Conservation (phyloP, 1,140 invertebrate genomes). For the Megathymus violae region DNA sequence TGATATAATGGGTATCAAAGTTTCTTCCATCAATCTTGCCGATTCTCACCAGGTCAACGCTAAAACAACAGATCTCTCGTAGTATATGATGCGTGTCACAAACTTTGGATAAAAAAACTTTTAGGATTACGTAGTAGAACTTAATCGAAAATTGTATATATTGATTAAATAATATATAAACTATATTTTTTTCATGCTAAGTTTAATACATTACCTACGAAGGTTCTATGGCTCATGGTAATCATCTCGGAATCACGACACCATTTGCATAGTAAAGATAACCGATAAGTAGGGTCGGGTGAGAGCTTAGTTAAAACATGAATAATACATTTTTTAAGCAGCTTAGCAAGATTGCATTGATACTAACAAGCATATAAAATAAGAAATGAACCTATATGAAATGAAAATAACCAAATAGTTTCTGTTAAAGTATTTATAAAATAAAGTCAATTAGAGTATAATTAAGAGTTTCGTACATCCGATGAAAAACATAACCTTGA, state of each 20-base stretch:
- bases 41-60: slow-evolving; percentile 21
- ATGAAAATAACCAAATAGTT: too few species aligned
- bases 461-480: too few species aligned
- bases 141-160: too few species aligned
- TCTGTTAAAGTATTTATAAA: too few species aligned
- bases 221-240: slow-evolving; percentile 10
- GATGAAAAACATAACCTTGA: too few species aligned
- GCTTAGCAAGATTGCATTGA: slow-evolving; percentile 30
- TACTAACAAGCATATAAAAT: slow-evolving; percentile 1
- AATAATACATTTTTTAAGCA: slow-evolving; percentile 34
- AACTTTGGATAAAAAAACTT: background rate
- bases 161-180: background rate
- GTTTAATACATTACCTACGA: background rate
- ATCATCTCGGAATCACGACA: slow-evolving; percentile 17
- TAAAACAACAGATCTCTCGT: slow-evolving; percentile 33
- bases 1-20: slow-evolving; percentile 28
- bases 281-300: slow-evolving; percentile 24
- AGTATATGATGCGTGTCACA: slow-evolving; percentile 15
- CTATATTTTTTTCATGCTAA: background rate
- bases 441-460: too few species aligned
- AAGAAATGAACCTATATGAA: too few species aligned
- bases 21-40: slow-evolving; percentile 27
- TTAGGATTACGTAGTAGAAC: too few species aligned
- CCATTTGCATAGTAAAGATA: slow-evolving; percentile 30
- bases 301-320: slow-evolving; percentile 25